These are phyloP conservation scores for Mus spretus DNA, from an alignment of 2,797 vertebrate genomes.

Conservation along the genomic window DNA sequence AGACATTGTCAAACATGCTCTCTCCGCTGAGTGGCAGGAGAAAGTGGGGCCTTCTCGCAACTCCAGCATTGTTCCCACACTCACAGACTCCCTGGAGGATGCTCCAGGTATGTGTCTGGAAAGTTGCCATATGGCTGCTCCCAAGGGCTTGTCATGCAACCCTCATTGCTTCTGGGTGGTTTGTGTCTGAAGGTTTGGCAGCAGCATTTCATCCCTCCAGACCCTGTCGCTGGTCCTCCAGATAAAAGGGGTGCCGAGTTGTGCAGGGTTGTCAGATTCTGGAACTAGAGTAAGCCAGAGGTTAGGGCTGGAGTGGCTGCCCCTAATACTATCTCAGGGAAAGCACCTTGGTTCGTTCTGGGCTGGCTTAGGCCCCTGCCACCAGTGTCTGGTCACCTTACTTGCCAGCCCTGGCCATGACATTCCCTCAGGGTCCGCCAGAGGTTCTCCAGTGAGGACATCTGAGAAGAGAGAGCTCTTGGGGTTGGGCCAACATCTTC, in stretches of 20 bases:
- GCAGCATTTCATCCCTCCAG: neutral
- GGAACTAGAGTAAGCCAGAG: conserved; percentile 1
- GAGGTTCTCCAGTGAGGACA: neutral
- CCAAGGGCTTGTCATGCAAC: neutral
- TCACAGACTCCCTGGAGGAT: neutral
- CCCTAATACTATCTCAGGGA: neutral
- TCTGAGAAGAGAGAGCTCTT: neutral
- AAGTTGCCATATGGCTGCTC: neutral
- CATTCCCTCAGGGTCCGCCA: neutral
- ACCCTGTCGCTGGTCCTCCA: neutral
- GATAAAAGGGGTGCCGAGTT: neutral
- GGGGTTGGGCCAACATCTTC: neutral
- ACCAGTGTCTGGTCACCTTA: neutral
- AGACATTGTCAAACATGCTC: neutral
- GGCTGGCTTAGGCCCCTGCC: neutral
- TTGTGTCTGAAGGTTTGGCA: neutral
- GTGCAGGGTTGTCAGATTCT: neutral
- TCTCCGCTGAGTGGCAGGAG: neutral
- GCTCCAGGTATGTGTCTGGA: neutral
- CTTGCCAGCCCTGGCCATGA: neutral
- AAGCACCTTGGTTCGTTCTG: neutral
- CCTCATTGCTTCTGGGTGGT: neutral
- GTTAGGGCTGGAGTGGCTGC: neutral
- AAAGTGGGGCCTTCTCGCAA: neutral
- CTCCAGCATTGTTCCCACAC: neutral